Percentiles rank a stretch among this genome's conserved stretches.
phyloP scores from a whole-genome alignment of 92 coral and sea anemone species.

The Zoanthus solanderi region DNA sequence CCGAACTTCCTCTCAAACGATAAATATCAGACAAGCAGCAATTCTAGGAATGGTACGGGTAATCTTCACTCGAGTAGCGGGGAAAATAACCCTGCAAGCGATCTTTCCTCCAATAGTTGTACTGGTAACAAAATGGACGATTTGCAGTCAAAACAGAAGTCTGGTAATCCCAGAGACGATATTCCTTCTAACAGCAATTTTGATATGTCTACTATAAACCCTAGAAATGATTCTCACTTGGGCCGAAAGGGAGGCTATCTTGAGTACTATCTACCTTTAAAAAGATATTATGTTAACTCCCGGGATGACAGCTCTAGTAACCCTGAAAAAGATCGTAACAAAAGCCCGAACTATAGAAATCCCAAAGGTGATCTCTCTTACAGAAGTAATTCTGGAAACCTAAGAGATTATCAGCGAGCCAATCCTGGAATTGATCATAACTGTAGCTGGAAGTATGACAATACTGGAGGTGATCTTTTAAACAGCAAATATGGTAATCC shows the following conservation, averaged over 20 bases:
- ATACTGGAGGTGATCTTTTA: neutral
- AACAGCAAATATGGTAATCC: neutral
- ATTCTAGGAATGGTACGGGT: too few species aligned
- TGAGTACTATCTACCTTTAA: neutral
- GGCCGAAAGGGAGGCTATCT: too few species aligned
- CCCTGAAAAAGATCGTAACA: too few species aligned
- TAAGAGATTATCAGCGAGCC: neutral
- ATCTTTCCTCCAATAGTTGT: too few species aligned
- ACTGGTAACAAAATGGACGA: neutral
- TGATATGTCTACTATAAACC: too few species aligned
- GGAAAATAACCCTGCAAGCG: too few species aligned
- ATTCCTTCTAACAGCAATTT: neutral
- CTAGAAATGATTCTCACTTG: too few species aligned
- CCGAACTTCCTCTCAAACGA: too few species aligned
- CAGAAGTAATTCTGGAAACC: neutral
- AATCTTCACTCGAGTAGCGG: too few species aligned
- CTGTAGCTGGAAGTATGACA: neutral
- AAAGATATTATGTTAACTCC: neutral
- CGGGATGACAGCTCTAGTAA: too few species aligned
- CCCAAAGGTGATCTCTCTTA: neutral
- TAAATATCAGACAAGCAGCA: too few species aligned
- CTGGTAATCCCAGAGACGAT: neutral
- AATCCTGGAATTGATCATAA: neutral
- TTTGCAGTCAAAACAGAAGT: neutral
- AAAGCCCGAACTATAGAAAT: too few species aligned